Conservation (phyloP, 2,888 invertebrate species). For the Drosophila nr. perissopoda region DNA sequence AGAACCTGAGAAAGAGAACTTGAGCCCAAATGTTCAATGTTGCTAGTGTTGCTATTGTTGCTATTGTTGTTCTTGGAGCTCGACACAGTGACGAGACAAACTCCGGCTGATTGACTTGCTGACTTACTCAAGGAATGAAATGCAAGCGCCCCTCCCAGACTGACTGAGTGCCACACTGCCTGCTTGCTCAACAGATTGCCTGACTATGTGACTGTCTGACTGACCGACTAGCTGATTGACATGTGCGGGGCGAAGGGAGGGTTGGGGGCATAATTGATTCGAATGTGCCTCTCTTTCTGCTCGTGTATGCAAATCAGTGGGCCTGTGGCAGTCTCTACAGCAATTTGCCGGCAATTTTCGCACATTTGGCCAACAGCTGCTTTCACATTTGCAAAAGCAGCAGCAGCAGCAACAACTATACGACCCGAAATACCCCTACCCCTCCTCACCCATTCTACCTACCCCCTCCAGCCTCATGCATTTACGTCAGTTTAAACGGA, state of each 20-base stretch:
- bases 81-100: conserved; percentile 48
- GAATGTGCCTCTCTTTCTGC: conserved; percentile 51
- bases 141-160: conserved; percentile 22
- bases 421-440: neutral
- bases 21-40: conserved; percentile 10
- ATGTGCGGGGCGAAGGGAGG: neutral
- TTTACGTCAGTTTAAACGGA: conserved; percentile 62
- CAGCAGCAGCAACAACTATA: conserved; percentile 30
- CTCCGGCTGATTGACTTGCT: conserved; percentile 65
- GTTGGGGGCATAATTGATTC: conserved; percentile 47
- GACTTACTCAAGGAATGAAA: conserved; percentile 58
- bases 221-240: conserved; percentile 37
- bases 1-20: conserved; percentile 66
- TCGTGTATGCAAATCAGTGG: conserved; percentile 60
- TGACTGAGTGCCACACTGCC: conserved; percentile 20
- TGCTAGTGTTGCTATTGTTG: conserved; percentile 15
- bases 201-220: conserved; percentile 4
- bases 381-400: conserved; percentile 64
- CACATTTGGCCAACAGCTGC: conserved; percentile 74
- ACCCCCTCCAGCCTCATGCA: neutral
- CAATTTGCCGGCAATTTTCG: conserved; percentile 72
- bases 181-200: conserved; percentile 12
- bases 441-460: neutral
- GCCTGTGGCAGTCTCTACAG: conserved; percentile 32
- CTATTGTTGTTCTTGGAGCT: conserved; percentile 21